phyloP scores from a whole-genome alignment of 2,888 invertebrate species.

The Habroteleia sp. region DNA sequence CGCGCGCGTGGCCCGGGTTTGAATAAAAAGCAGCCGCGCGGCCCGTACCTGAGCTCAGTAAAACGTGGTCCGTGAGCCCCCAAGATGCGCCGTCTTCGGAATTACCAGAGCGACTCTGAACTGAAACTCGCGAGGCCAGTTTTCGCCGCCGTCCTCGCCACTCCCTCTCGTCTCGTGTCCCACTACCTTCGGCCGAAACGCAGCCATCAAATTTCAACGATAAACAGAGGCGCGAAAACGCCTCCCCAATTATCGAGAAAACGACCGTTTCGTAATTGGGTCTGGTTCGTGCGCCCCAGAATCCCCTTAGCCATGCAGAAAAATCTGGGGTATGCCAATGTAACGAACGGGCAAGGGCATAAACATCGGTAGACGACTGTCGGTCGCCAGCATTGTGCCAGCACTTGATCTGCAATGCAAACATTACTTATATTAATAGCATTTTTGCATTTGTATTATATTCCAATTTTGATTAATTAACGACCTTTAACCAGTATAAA shows the following conservation, averaged over 20 bases:
- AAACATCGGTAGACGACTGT: no score
- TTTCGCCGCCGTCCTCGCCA: conserved; percentile 66
- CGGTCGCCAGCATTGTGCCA: no score
- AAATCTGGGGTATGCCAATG: no score
- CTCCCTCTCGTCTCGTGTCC: conserved; percentile 63
- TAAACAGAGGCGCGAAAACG: conserved; percentile 40
- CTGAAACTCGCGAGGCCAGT: conserved; percentile 71
- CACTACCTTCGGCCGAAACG: conserved; percentile 61
- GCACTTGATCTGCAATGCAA: no score
- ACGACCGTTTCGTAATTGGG: conserved; percentile 38
- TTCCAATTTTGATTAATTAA: no score
- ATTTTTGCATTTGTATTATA: no score
- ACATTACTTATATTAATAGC: no score
- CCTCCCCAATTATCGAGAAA: conserved; percentile 48
- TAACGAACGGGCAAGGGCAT: no score
- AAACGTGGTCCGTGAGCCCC: conserved; percentile 70
- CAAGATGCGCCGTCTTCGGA: conserved; percentile 78
- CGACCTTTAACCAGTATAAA: no score
- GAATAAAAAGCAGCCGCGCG: conserved; percentile 56
- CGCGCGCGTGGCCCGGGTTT: conserved; percentile 21
- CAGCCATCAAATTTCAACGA: conserved; percentile 48
- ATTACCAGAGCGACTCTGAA: conserved; percentile 79
- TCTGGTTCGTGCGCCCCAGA: no score
- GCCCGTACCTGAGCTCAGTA: conserved; percentile 70
- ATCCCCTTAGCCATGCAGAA: no score